Base-by-base conservation (phyloP, 2,888 invertebrate species). In the Hyles lineata region DNA sequence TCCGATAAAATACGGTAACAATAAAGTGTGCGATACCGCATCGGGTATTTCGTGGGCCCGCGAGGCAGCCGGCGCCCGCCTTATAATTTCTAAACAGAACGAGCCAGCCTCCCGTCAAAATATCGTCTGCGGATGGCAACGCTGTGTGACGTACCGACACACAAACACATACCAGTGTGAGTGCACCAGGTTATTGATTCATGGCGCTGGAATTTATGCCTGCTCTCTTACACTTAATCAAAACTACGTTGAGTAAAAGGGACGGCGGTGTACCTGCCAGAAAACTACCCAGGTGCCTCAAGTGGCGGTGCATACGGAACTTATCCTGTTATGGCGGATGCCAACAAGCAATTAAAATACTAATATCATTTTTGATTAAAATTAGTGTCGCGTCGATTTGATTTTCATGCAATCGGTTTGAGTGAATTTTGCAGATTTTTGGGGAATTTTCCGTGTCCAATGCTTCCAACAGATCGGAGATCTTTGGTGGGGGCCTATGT, bases 131-230 rank as follows among this genome's bases (percentile, higher is more conserved):
- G 84, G 82, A 81, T 79, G 80, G 77, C 78, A 75, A 76, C 76
- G 78, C 78, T 87, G 91, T 92, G 91, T 92, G 89, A 84, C 83
- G 87, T 88, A 86, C 85, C 83, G 80, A 85, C 85, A 85, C 85
- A 79, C 77, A 80, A 80, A 80, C 82, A 81, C 83, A 77, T 79
- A 79, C 76, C 79, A 82, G 91, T 91, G 92, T 92, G 91, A 83
- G 91, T 91, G 88, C 83, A 87, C 84, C 88, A 85, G 89, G 89
- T 92, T 94, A 94, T 94, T 93, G 94, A 93, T 94, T 93, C 91
- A 92, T 91, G 89, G 86, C 86, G 83, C 86, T 88, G 85, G 89
- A 90, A 92, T 91, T 92, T 92, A 90, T 91, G 91, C 92, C 86
- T 89, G 80, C 92, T 90, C 91, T 87, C 90, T 93, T 92, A 83